Base-by-base conservation (phyloP, 2,113 vertebrate genomes). In the Pantherophis guttatus region DNA sequence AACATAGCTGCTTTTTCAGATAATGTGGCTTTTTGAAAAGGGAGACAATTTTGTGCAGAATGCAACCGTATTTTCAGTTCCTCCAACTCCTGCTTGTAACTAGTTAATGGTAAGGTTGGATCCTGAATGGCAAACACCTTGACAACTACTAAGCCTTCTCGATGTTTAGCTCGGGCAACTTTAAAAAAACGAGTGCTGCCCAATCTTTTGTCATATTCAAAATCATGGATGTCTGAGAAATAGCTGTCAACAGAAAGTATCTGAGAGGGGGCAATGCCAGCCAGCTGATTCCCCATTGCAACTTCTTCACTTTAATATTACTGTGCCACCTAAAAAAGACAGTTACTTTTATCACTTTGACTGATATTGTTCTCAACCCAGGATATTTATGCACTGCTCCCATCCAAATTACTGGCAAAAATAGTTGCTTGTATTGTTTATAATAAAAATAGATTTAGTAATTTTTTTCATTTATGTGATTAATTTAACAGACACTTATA, bases 101-200 rank as follows among this genome's bases (percentile, higher is more conserved):
- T 99, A 6, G 98, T 99, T 88, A 99, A 97, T 1, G 99, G 99
- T 55, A 99, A 96, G 0, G 99, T 99, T 0, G 99, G 99, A 93
- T 99, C 99, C 97, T 99, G 99, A 95, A 99, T 99, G 52, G 99
- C 99, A n/a, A 99, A 99, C 19, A 99, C 99, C 94, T 99, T 99
- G 93, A 99, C 99, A 29, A 99, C 99, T 92, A 99, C 98, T 94
- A 99, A 97, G 3, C 99, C 99, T 96, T 99, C 99, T 0, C 98
- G 97, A 96, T 99, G 99, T 94, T 99, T 99, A 19, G 99, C 98
- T 15, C 99, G 98, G 13, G 99, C 99, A 91, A 99, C 99, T 96
- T 99, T 99, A 96, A 99, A 99, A 97, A 99, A 99, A 7, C 99
- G 98, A 0, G 99, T 99, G 96, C 99, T 99, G 87, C 99, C 99